Conservation (phyloP, 2,113 vertebrate genomes). For the Catharus bicknelli region DNA sequence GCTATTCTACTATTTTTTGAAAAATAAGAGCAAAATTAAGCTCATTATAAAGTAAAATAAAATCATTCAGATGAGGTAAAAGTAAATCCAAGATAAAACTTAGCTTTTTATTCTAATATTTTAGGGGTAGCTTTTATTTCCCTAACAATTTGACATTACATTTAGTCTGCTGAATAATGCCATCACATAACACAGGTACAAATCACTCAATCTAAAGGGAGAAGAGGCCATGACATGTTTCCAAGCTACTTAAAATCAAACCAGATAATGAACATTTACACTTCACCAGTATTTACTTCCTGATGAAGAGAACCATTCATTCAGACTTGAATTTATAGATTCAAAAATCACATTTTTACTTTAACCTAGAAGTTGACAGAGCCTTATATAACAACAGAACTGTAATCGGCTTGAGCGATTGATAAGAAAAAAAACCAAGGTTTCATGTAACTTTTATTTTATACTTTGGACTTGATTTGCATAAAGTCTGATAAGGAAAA, state of each 20-base stretch:
- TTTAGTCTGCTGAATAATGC: slow-evolving; percentile 11
- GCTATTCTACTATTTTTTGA: background rate
- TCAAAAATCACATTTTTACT: slow-evolving; percentile 3
- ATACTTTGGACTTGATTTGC: slow-evolving; percentile 45
- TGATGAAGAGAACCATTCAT: background rate
- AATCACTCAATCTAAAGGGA: background rate
- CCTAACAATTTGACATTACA: background rate
- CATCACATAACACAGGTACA: background rate
- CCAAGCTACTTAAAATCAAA: slow-evolving; percentile 10
- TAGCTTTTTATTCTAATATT: background rate
- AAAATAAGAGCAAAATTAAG: background rate
- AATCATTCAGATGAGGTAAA: slow-evolving; percentile 39
- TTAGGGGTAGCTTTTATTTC: background rate
- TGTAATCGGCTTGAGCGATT: slow-evolving; percentile 50
- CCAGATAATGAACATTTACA: background rate
- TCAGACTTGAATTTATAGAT: slow-evolving; percentile 5
- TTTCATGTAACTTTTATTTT: slow-evolving; percentile 68
- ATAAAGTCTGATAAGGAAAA: slow-evolving; percentile 48
- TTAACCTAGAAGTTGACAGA: slow-evolving; percentile 6
- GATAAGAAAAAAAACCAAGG: slow-evolving; percentile 57
- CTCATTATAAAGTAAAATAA: slow-evolving; percentile 22
- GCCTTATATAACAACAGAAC: background rate
- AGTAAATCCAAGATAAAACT: background rate
- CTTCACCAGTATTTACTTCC: background rate
- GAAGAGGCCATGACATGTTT: background rate